These are phyloP conservation scores for Drosophila atripex DNA, from an alignment of 2,888 invertebrate genomes.

Conservation along the genomic window DNA sequence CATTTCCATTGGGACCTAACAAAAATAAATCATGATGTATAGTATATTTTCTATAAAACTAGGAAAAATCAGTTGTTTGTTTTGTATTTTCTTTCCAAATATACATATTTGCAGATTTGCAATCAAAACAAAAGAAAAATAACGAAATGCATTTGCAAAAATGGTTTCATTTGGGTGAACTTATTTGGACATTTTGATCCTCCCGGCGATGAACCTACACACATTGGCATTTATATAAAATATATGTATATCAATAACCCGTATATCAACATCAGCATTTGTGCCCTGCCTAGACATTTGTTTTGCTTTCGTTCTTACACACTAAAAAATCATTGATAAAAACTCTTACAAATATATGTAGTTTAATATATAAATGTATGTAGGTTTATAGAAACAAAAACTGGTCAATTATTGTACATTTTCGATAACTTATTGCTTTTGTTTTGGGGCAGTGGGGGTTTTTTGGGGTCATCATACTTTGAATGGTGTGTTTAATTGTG, in stretches of 20 bases:
- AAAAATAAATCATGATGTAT: conserved; percentile 21
- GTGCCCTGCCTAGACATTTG: conserved; percentile 38
- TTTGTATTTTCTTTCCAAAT: not conserved
- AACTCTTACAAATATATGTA: conserved; percentile 40
- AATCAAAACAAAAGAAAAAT: conserved; percentile 15
- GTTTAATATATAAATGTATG: conserved; percentile 10
- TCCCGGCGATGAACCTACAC: conserved; percentile 42
- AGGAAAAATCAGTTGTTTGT: conserved; percentile 15
- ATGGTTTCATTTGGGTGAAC: conserved; percentile 43
- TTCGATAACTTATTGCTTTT: conserved; percentile 48
- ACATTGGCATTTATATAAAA: conserved; percentile 11
- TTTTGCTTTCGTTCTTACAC: conserved; percentile 29
- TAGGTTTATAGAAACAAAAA: conserved; percentile 34
- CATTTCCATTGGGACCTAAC: conserved; percentile 55
- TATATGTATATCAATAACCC: not conserved
- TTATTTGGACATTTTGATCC: conserved; percentile 22
- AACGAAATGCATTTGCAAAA: conserved; percentile 42
- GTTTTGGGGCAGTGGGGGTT: too few species aligned
- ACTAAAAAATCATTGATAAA: conserved; percentile 31
- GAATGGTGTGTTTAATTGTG: conserved; percentile 29
- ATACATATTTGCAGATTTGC: conserved; percentile 31
- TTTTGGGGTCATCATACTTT: not conserved
- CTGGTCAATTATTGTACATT: conserved; percentile 43
- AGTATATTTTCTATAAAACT: conserved; percentile 23
- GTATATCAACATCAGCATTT: conserved; percentile 22